phyloP scores from a whole-genome alignment of 2,113 vertebrate genomes.

The Esox niger region DNA sequence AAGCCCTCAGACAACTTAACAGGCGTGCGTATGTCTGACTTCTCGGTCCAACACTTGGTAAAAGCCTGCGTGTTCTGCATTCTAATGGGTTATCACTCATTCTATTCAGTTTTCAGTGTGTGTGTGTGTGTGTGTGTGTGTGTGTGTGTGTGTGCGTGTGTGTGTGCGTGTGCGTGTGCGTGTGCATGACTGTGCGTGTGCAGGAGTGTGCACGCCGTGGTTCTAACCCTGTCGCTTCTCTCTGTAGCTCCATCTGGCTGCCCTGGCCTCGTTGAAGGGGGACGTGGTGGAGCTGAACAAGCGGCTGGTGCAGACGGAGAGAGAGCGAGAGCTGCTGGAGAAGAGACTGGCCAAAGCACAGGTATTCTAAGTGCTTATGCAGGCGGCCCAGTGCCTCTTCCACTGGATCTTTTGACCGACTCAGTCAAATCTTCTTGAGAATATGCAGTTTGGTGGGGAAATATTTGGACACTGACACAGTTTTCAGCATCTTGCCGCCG shows the following conservation, averaged over 20 bases:
- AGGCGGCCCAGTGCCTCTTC: no score
- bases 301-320: conserved; percentile 81
- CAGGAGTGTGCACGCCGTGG: background rate
- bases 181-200: conserved; percentile 5
- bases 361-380: conserved; percentile 68
- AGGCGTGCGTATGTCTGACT: conserved; percentile 4
- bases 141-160: conserved; percentile 4
- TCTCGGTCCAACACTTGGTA: conserved; percentile 3
- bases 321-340: conserved; percentile 80
- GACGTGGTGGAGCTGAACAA: conserved; percentile 85
- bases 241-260: conserved; percentile 80
- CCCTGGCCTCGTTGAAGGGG: conserved; percentile 84
- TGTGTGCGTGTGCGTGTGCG: conserved; percentile 8
- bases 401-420: no score
- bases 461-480: no score
- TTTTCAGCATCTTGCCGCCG: no score
- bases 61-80: background rate
- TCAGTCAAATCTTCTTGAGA: no score
- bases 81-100: background rate
- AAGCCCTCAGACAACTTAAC: conserved; percentile 2
- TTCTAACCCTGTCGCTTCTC: background rate
- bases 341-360: conserved; percentile 84
- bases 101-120: conserved; percentile 3
- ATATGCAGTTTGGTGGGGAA: no score
- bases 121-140: conserved; percentile 9